Conservation (phyloP, 2,113 vertebrate genomes). For the Tringa solitaria region DNA sequence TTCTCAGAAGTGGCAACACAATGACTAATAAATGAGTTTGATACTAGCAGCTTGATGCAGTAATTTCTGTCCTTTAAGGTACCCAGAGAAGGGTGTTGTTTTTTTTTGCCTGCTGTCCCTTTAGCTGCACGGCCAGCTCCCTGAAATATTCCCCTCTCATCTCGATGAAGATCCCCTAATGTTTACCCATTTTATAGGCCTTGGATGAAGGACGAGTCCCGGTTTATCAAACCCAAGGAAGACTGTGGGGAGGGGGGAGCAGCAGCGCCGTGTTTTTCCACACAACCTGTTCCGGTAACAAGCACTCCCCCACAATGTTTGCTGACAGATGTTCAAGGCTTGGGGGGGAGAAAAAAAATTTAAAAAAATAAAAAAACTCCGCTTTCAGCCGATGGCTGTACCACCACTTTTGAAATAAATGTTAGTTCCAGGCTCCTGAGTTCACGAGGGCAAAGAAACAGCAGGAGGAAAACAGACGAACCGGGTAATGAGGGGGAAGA, state of each 20-base stretch:
- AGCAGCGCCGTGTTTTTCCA: background rate
- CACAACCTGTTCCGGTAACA: background rate
- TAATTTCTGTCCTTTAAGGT: background rate
- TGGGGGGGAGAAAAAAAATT: background rate
- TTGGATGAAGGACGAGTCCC: background rate
- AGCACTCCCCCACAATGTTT: background rate
- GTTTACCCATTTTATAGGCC: background rate
- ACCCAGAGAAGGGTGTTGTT: background rate
- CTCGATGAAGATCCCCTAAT: background rate
- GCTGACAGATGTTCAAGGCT: conserved; percentile 48
- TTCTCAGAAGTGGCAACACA: background rate
- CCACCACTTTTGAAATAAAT: conserved; percentile 19
- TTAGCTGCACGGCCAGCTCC: background rate
- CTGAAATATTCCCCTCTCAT: background rate
- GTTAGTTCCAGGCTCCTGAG: conserved; percentile 4
- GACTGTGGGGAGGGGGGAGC: background rate
- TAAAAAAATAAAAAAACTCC: background rate
- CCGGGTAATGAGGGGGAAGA: background rate
- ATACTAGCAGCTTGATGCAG: background rate
- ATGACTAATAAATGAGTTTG: conserved; percentile 23
- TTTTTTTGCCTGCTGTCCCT: background rate
- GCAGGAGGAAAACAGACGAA: background rate
- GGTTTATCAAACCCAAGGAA: accelerated
- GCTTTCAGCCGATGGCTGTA: background rate
- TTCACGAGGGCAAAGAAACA: background rate